Conservation (phyloP, 2,113 vertebrate species). For the Dasyornis broadbenti region DNA sequence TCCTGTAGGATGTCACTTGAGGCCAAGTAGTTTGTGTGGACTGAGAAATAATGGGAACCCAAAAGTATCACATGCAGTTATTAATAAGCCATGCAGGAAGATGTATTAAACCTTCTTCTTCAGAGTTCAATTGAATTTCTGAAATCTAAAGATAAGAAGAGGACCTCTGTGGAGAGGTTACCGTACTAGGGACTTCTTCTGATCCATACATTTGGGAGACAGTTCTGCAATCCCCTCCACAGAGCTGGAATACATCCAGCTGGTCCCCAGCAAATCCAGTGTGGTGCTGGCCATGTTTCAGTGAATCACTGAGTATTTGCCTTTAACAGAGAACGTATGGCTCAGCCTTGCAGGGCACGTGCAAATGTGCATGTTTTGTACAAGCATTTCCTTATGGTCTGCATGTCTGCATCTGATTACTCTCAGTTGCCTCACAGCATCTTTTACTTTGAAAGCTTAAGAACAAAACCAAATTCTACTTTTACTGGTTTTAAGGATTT, state of each 20-base stretch:
- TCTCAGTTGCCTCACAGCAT: slow-evolving; percentile 22
- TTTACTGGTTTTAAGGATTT: slow-evolving; percentile 29
- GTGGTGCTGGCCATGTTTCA: not conserved
- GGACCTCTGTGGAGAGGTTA: not conserved
- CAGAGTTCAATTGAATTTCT: not conserved
- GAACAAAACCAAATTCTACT: slow-evolving; percentile 35
- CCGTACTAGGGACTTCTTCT: not conserved
- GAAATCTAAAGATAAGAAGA: not conserved
- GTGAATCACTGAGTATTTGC: not conserved
- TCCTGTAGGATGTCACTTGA: not conserved
- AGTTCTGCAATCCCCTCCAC: not conserved
- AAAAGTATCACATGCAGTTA: not conserved
- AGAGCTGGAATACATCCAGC: not conserved
- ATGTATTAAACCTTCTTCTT: not conserved
- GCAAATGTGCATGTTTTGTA: not conserved
- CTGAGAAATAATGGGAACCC: not conserved
- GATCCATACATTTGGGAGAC: not conserved
- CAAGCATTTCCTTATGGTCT: not conserved
- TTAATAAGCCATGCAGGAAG: not conserved
- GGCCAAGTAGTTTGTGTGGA: not conserved
- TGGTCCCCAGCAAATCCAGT: not conserved
- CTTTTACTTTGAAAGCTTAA: slow-evolving; percentile 37
- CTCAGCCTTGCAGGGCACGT: not conserved
- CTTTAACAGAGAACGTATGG: not conserved
- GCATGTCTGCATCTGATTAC: slow-evolving; percentile 43